Percentiles rank a stretch among this genome's conserved stretches.
phyloP scores from a whole-genome alignment of 2,797 vertebrate species.

The Hydrophis major region DNA sequence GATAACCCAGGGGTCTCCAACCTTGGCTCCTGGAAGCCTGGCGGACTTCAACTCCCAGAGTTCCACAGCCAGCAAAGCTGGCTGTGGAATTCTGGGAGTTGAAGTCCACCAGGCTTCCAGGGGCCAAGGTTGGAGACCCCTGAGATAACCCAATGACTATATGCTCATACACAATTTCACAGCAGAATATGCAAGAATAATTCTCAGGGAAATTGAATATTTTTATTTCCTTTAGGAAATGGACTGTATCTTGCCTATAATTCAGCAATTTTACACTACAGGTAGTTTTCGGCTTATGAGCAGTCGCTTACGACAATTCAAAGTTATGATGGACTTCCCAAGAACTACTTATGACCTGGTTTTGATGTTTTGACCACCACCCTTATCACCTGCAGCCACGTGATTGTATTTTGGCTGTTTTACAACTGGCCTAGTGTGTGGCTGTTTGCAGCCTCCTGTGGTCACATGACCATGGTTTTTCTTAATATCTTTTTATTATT shows the following conservation, averaged over 20 bases:
- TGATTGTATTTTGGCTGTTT: background rate
- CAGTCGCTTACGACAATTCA: background rate
- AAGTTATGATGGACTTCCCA: background rate
- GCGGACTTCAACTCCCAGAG: no score
- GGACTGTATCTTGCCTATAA: background rate
- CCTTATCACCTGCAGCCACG: background rate
- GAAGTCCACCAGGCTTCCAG: no score
- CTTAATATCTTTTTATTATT: background rate
- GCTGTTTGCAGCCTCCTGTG: background rate
- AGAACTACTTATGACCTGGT: background rate
- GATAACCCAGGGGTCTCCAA: no score
- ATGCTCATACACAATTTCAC: background rate
- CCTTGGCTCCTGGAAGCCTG: no score
- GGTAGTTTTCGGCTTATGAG: background rate
- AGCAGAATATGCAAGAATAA: background rate
- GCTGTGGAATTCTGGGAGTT: no score
- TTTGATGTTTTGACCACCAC: background rate
- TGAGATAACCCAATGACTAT: background rate
- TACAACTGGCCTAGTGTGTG: background rate
- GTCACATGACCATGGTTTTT: background rate
- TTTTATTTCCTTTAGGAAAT: background rate
- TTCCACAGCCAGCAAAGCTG: no score
- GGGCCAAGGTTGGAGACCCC: no score
- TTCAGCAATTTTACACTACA: background rate
- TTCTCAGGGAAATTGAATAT: background rate